Base-by-base conservation (phyloP, 2,888 invertebrate species). In the Drosophila rellima region DNA sequence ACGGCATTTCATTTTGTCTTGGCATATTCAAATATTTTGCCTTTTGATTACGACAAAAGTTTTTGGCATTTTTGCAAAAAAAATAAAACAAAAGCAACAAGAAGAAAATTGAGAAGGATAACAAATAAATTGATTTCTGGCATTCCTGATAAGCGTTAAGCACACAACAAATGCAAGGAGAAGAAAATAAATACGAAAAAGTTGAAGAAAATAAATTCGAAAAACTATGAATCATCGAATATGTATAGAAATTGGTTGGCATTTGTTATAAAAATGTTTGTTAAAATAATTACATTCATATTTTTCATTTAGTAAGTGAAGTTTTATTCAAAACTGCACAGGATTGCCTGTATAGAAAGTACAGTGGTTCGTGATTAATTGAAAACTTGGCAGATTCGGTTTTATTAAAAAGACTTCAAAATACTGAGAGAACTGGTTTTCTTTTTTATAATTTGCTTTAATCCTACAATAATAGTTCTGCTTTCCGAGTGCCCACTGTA, bases 1-100 rank as follows among this genome's bases (percentile, higher is more conserved):
- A 80, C 60, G 61, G 77, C 71, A 87, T 81, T 33, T 84, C 84
- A 81, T 78, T 83, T 81, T 78, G 64, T 64, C 59, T 68, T 80
- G 81, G 84, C 89, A 70, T 82, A 76, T 86, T 82, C 87, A 83
- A 82, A 88, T 86, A 82, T 88, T 83, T 88, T 88, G 78, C 65
- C 87, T 80, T 86, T 80, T 83, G 89, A 88, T 88, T 88, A 86
- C 68, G 81, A 57, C 66, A 62, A 67, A 87, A 87, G 61, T 80
- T 86, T 68, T 65, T 88, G 79, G 70, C 74, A 81, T 74, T 79
- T 70, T 73, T 15, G 61, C 54, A 33, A 56, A 42, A 60, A 57
- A 47, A 18, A 66, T n/a, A 59, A 40, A 50, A 20, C 18, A 59
- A 10, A 11, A 37, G 5, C 33, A 63, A 47, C 15, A 51, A 54